These are phyloP conservation scores for Melanargia galathea DNA, from an alignment of 2,888 invertebrate species.

Conservation along the genomic window DNA sequence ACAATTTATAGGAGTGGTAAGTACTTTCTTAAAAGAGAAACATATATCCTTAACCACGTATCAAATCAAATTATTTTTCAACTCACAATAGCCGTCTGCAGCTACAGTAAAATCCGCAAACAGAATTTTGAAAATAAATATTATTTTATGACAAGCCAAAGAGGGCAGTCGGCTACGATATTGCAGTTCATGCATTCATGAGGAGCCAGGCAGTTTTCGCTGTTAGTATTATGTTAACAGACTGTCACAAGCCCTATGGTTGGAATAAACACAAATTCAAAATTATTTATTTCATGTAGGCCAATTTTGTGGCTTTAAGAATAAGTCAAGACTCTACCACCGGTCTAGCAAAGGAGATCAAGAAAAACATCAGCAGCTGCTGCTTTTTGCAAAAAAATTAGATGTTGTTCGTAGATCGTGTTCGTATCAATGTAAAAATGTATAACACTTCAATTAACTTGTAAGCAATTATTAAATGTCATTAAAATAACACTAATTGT, in stretches of 20 bases:
- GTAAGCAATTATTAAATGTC: no score
- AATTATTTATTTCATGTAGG: no score
- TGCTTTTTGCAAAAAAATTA: no score
- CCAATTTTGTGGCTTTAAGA: background rate
- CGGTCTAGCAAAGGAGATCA: no score
- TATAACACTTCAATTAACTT: no score
- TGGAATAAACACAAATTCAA: background rate
- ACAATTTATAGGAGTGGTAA: background rate
- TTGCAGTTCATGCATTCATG: slow-evolving; percentile 33
- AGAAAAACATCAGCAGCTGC: no score
- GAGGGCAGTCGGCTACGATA: slow-evolving; percentile 29
- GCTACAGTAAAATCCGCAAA: slow-evolving; percentile 9
- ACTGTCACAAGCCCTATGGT: slow-evolving; percentile 22
- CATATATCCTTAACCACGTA: background rate
- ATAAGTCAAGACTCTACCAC: no score
- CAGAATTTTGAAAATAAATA: slow-evolving; percentile 21
- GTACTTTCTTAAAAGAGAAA: background rate
- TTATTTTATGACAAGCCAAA: slow-evolving; percentile 30
- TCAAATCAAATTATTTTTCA: slow-evolving; percentile 13
- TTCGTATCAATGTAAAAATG: no score
- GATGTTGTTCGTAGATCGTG: no score
- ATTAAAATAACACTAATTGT: no score
- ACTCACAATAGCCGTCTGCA: slow-evolving; percentile 15
- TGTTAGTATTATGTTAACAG: slow-evolving; percentile 19
- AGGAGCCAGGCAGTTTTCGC: slow-evolving; percentile 20